phyloP scores from a whole-genome alignment of 2,113 vertebrate species.

The Apteryx mantelli region DNA sequence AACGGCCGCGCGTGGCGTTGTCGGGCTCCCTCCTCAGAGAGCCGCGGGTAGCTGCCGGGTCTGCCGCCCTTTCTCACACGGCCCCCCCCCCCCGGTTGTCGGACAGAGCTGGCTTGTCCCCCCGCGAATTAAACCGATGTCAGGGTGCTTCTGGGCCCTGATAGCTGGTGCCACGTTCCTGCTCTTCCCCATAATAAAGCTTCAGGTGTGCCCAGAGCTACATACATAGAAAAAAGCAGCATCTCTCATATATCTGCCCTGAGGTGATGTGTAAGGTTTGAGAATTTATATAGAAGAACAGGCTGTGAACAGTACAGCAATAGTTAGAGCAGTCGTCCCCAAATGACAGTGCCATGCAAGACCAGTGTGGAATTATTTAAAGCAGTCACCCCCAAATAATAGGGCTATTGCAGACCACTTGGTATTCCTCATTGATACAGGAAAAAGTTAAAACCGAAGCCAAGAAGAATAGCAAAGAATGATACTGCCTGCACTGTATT shows the following conservation, averaged over 20 bases:
- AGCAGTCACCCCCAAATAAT: neutral
- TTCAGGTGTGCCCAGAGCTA: no score
- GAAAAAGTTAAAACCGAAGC: neutral
- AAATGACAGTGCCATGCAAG: no score
- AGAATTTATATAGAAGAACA: neutral
- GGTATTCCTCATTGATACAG: rapidly evolving
- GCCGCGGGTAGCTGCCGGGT: neutral
- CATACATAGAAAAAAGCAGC: rapidly evolving
- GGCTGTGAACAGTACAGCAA: no score
- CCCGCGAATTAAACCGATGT: no score
- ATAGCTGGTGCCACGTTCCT: rapidly evolving
- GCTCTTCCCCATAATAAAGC: rapidly evolving
- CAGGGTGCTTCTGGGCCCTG: neutral
- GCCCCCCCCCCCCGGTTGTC: rapidly evolving
- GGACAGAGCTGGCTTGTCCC: rapidly evolving
- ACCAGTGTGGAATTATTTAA: rapidly evolving
- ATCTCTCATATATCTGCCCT: rapidly evolving
- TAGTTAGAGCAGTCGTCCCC: neutral
- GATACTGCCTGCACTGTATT: rapidly evolving
- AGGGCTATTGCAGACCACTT: rapidly evolving
- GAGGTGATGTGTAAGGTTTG: rapidly evolving
- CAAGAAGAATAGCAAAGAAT: neutral
- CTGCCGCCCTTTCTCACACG: no score
- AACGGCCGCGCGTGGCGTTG: neutral
- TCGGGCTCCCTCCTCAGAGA: neutral